Evolutionary conservation across 2,113 vertebrate species (phyloP).

Genomic region (Patagioenas fasciata): DNA sequence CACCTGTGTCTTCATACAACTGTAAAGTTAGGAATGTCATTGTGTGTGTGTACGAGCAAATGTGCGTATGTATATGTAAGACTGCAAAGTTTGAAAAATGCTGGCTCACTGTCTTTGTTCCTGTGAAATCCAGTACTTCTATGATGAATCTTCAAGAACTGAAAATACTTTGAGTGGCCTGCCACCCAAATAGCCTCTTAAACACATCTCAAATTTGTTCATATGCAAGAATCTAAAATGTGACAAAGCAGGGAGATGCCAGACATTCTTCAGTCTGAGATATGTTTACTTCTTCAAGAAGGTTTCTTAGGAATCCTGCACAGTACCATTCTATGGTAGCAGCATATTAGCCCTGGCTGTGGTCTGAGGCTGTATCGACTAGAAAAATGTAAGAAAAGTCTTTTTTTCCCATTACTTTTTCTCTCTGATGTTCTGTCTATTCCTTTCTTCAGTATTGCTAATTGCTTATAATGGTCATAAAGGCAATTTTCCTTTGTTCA

Average conservation of each 20-base stretch:
- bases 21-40: not conserved
- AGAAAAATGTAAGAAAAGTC: not conserved
- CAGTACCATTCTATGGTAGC: not conserved
- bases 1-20: not conserved
- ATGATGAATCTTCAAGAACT: not conserved
- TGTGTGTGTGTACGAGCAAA: not conserved
- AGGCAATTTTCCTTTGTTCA: not conserved
- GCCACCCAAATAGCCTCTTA: not conserved
- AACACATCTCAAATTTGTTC: not conserved
- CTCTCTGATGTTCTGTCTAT: not conserved
- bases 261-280: conserved; percentile 6
- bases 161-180: not conserved
- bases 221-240: not conserved
- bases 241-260: conserved; percentile 1
- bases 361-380: not conserved
- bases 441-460: not conserved
- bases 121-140: not conserved
- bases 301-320: not conserved
- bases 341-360: not conserved
- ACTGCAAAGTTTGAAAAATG: not conserved
- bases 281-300: not conserved
- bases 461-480: not conserved
- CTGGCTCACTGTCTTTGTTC: not conserved
- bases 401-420: not conserved
- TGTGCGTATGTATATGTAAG: not conserved